phyloP scores from a whole-genome alignment of 2,888 invertebrate genomes.

The Cephus spinipes region DNA sequence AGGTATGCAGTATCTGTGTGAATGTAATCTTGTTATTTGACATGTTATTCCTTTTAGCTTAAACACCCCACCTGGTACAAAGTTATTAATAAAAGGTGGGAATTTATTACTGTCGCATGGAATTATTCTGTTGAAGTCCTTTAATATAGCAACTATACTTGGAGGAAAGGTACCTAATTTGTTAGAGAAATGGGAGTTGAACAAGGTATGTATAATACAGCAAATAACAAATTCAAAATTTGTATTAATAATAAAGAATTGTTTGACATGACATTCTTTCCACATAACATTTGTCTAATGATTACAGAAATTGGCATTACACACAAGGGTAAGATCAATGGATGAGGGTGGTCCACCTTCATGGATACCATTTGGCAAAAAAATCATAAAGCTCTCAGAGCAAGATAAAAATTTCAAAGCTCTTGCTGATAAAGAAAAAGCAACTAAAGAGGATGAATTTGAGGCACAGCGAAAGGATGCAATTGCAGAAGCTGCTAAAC shows the following conservation, averaged over 20 bases:
- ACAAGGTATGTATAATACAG: slow-evolving; percentile 59
- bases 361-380: slow-evolving; percentile 93
- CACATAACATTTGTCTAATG: not conserved
- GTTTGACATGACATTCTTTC: slow-evolving; percentile 6
- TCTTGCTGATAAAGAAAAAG: slow-evolving; percentile 73
- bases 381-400: slow-evolving; percentile 71
- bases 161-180: slow-evolving; percentile 88
- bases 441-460: slow-evolving; percentile 81
- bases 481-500: slow-evolving; percentile 87
- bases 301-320: slow-evolving; percentile 59
- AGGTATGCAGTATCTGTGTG: slow-evolving; percentile 54
- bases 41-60: slow-evolving; percentile 66
- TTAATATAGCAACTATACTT: slow-evolving; percentile 75
- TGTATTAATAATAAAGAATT: slow-evolving; percentile 12
- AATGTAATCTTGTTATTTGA: slow-evolving; percentile 3
- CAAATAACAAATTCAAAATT: slow-evolving; percentile 31
- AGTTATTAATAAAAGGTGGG: slow-evolving; percentile 73
- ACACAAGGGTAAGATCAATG: slow-evolving; percentile 69
- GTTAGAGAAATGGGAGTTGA: slow-evolving; percentile 90
- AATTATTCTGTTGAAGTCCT: slow-evolving; percentile 78
- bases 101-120: slow-evolving; percentile 77
- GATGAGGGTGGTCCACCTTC: slow-evolving; percentile 86
- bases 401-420: slow-evolving; percentile 80
- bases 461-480: slow-evolving; percentile 90
- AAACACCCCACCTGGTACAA: slow-evolving; percentile 92